Evolutionary conservation across 2,888 invertebrate species (phyloP).

Genomic region (Resseliella maxima): DNA sequence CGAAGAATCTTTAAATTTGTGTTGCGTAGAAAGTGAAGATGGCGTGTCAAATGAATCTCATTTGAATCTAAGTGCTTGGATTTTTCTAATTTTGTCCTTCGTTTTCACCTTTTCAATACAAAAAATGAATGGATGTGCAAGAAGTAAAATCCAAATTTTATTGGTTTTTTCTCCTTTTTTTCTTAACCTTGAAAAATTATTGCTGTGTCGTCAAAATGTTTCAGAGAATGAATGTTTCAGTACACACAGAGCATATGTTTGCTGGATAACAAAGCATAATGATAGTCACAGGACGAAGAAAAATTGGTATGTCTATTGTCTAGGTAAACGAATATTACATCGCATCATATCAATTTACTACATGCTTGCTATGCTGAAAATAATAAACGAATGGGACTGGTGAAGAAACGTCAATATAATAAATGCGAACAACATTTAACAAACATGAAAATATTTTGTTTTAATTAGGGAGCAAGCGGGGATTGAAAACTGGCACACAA

Average conservation of each 20-base stretch:
- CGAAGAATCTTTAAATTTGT: background rate
- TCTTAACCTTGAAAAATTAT: background rate
- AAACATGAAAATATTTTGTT: slow-evolving; percentile 10
- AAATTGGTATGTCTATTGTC: background rate
- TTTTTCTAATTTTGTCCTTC: background rate
- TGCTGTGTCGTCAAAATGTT: background rate
- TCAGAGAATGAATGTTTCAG: background rate
- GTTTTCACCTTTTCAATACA: background rate
- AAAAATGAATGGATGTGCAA: background rate
- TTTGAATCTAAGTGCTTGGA: background rate
- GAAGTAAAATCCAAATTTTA: too few species aligned
- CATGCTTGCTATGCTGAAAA: background rate
- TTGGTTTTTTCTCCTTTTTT: background rate
- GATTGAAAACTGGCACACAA: background rate
- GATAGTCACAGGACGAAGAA: background rate
- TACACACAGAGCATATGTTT: background rate
- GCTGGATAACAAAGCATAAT: too few species aligned
- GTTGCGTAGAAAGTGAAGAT: background rate
- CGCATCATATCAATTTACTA: background rate
- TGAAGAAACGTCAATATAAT: too few species aligned
- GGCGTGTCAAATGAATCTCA: background rate
- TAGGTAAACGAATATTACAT: background rate
- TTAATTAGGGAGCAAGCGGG: background rate
- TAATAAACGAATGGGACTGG: too few species aligned
- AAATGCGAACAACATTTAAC: background rate